A percentile compares a stretch with the other conserved stretches of the same genome.
Evolutionary conservation across 2,797 vertebrate species (phyloP).

Genomic region (Thalassophryne amazonica): DNA sequence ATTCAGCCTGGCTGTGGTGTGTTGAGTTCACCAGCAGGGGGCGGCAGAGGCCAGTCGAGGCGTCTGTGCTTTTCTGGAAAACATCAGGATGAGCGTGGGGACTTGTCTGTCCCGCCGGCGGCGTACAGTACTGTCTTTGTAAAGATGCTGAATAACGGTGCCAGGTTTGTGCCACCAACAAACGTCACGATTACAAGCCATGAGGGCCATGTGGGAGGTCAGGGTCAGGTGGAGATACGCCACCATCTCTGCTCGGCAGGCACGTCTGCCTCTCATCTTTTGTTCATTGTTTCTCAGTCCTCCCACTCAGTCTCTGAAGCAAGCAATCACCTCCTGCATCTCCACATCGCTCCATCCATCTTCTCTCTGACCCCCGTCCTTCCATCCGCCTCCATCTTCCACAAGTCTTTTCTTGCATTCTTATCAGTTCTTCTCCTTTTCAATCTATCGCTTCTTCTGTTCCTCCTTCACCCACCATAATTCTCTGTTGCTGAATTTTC

Average conservation of each 20-base stretch:
- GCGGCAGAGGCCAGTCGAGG: conserved; percentile 55
- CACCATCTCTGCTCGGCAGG: conserved; percentile 27
- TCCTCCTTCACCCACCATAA: conserved; percentile 20
- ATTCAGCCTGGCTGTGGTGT: not conserved
- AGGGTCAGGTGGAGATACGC: conserved; percentile 30
- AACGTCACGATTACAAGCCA: not conserved
- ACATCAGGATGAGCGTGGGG: conserved; percentile 24
- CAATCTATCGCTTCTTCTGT: not conserved
- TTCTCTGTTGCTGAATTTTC: not conserved
- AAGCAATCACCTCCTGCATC: not conserved
- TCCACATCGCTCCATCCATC: not conserved
- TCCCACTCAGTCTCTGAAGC: conserved; percentile 4
- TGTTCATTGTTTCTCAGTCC: conserved; percentile 37
- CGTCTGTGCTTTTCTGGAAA: not conserved
- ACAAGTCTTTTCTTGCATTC: conserved; percentile 5
- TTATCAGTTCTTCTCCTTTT: not conserved
- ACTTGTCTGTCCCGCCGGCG: conserved; percentile 16
- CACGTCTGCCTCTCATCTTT: conserved; percentile 15
- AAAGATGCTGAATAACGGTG: conserved; percentile 33
- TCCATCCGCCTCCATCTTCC: not conserved
- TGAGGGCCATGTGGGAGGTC: conserved; percentile 18
- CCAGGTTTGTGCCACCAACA: conserved; percentile 15
- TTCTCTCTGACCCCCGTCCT: not conserved
- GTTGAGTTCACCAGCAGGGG: conserved; percentile 51
- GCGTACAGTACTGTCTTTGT: conserved; percentile 55